Evolutionary conservation across 2,888 invertebrate species (phyloP), one percentile per base, ranked within the genome.

Genomic region (Villa cingulata): DNA sequence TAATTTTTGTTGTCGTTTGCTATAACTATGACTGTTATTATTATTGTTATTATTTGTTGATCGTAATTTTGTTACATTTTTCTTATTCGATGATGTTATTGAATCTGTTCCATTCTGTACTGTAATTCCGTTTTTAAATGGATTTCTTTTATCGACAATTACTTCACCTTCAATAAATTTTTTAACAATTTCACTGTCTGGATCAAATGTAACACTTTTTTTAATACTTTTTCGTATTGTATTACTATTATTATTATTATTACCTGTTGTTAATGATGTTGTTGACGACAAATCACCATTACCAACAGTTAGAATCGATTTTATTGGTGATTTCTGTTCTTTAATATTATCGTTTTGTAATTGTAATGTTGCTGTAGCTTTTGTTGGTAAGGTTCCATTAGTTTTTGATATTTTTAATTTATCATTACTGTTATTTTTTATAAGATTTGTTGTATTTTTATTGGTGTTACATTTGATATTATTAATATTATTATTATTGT

Each of bases 81-180:
- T 23, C 56, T 55, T 10, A 23, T 23, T 29, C 19, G n/a, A 14
- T 7, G 12, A 34, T 15, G 34, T 4, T 34, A 12, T 16, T 49
- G 43, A 20, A 12, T 36, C 14, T 9, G 16, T 23, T 18, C 18
- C 20, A n/a, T n/a, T 18, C 10, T 36, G 18, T 20, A 16, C 3
- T 9, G 60, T 9, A 57, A 58, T 50, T 15, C 53, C 54, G 37
- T 55, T 55, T 48, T 63, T 66, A 43, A 70, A 70, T 1, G 69
- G 70, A 60, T 70, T 70, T 53, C 64, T 57, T 38, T 68, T 63
- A 53, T 70, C 68, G 12, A 68, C 59, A 37, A 70, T 70, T 4
- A 68, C 64, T 43, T 68, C 66, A 3, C 69, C 70, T 1, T 59
- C 58, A 17, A 61, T 65, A 49, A 70, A 70, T 47, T 70, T 70